These are phyloP conservation scores for Andrena haemorrhoa DNA, from an alignment of 2,888 invertebrate species.

Conservation along the genomic window DNA sequence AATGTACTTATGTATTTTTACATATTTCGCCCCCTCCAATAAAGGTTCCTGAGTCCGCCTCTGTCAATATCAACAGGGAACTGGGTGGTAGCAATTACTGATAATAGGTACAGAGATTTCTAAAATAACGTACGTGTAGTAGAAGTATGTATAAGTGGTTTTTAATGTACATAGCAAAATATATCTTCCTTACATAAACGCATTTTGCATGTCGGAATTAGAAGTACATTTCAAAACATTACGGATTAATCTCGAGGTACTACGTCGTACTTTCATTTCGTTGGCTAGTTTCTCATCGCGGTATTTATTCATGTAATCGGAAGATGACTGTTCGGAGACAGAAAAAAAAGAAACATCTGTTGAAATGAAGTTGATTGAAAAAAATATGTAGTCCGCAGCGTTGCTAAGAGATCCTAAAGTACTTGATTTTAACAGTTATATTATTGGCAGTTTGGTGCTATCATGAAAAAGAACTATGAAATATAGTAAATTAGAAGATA, in stretches of 20 bases:
- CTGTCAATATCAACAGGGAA: not conserved
- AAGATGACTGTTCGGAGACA: not conserved
- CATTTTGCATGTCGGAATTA: conserved; percentile 20
- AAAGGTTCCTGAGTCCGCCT: too few species aligned
- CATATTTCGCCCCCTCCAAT: too few species aligned
- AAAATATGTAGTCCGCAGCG: not conserved
- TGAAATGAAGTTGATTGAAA: not conserved
- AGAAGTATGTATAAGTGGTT: conserved; percentile 45
- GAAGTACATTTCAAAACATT: conserved; percentile 11
- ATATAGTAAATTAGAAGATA: conserved; percentile 30
- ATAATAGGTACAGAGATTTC: conserved; percentile 8
- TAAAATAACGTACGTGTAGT: conserved; percentile 25
- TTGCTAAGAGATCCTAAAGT: conserved; percentile 5
- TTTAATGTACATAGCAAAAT: conserved; percentile 60
- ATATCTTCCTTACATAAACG: conserved; percentile 49
- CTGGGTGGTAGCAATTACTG: conserved; percentile 4
- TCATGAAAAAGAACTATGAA: conserved; percentile 39
- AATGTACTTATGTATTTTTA: too few species aligned
- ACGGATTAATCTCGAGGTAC: not conserved
- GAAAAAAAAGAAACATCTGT: not conserved
- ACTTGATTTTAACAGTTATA: conserved; percentile 28
- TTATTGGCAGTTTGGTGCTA: conserved; percentile 39
- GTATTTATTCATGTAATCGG: not conserved
- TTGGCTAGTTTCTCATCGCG: not conserved
- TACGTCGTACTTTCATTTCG: not conserved